Conservation (phyloP, 2,888 invertebrate species). For the Lasioglossum calceatum region DNA sequence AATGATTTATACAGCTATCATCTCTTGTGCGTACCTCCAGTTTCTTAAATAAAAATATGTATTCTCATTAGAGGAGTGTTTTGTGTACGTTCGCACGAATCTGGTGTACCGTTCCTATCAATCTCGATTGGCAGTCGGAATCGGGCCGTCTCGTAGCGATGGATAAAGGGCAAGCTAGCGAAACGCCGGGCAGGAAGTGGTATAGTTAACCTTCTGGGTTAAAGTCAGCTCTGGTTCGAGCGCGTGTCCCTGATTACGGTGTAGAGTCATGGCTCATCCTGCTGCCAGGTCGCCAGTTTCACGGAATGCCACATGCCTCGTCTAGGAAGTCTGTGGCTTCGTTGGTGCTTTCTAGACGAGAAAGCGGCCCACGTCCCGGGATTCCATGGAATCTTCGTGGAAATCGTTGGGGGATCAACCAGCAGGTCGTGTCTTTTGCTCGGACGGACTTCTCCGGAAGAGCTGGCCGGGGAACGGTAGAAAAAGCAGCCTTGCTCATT, state of each 20-base stretch:
- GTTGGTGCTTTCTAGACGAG: constrained; percentile 65
- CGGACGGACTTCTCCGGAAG: constrained; percentile 30
- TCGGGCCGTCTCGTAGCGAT: neutral
- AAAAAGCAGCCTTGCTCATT: neutral
- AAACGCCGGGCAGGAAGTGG: constrained; percentile 56
- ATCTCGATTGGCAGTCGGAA: neutral
- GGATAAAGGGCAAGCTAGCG: constrained; percentile 40
- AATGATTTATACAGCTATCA: no score
- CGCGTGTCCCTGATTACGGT: constrained; percentile 80
- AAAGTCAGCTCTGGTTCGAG: constrained; percentile 67
- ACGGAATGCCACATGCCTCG: constrained; percentile 54
- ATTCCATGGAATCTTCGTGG: constrained; percentile 55
- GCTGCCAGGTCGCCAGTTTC: constrained; percentile 50
- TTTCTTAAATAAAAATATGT: no score
- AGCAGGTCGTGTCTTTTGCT: constrained; percentile 27
- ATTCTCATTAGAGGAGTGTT: no score
- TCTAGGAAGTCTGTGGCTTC: constrained; percentile 53
- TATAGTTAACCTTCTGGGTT: constrained; percentile 76
- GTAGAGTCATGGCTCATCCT: constrained; percentile 60
- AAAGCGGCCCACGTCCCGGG: constrained; percentile 58
- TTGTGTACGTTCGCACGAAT: neutral
- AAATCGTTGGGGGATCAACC: constrained; percentile 37
- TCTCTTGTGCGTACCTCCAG: no score
- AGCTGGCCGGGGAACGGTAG: neutral
- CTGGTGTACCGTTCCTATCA: constrained; percentile 24